A percentile compares a stretch with the other conserved stretches of the same genome.
phyloP scores from a whole-genome alignment of 2,888 invertebrate genomes.

The Ophion obscuratus region DNA sequence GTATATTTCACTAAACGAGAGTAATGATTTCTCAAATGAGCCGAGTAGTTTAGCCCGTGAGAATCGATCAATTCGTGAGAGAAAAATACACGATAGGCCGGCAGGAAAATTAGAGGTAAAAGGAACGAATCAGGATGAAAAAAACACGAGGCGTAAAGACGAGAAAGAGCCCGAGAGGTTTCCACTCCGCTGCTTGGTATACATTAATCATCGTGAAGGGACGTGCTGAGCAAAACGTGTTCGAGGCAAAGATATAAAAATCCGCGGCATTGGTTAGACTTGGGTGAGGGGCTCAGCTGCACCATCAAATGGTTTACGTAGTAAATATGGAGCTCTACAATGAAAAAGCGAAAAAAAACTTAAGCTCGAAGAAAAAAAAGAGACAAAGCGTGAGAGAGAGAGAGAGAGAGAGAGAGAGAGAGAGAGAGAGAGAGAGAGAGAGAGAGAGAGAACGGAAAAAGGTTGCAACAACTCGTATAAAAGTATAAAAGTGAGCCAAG shows the following conservation, averaged over 20 bases:
- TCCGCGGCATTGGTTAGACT: slow-evolving; percentile 27
- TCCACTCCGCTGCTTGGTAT: slow-evolving; percentile 51
- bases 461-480: slow-evolving; percentile 38
- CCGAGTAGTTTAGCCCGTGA: neutral
- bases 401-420: slow-evolving; percentile 8
- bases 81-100: slow-evolving; percentile 12
- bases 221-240: slow-evolving; percentile 66
- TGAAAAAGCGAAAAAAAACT: neutral
- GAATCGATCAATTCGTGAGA: slow-evolving; percentile 26
- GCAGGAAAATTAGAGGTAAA: slow-evolving; percentile 16
- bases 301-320: slow-evolving; percentile 48
- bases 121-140: slow-evolving; percentile 19
- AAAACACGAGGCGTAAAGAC: slow-evolving; percentile 32
- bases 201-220: slow-evolving; percentile 73
- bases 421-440: slow-evolving; percentile 15
- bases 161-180: slow-evolving; percentile 16
- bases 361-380: slow-evolving; percentile 10
- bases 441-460: slow-evolving; percentile 30
- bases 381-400: slow-evolving; percentile 36
- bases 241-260: slow-evolving; percentile 53
- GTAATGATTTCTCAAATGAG: neutral
- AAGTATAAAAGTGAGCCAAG: slow-evolving; percentile 26
- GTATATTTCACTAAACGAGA: neutral
- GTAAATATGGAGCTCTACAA: slow-evolving; percentile 49
- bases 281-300: slow-evolving; percentile 43